Evolutionary conservation across 1,140 invertebrate genomes (phyloP).

Genomic region (Orussus abietinus): DNA sequence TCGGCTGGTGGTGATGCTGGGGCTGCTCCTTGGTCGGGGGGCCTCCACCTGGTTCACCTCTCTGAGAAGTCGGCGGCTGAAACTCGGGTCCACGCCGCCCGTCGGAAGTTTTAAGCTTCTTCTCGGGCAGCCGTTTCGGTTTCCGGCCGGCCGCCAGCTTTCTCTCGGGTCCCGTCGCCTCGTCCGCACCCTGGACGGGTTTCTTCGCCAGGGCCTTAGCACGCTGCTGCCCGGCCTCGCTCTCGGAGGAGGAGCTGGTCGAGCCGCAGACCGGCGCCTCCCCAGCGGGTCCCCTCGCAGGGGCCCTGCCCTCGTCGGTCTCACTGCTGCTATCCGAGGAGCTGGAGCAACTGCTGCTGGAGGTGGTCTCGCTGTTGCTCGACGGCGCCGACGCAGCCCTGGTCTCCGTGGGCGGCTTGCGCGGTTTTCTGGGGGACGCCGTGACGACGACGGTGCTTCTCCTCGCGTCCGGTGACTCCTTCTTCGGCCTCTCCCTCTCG

Average conservation of each 20-base stretch:
- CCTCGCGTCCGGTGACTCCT: slow-evolving; percentile 17
- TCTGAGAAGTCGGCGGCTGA: slow-evolving; percentile 68
- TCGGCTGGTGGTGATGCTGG: slow-evolving; percentile 22
- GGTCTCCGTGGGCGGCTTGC: slow-evolving; percentile 26
- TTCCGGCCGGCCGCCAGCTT: slow-evolving; percentile 50
- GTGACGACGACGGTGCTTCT: slow-evolving; percentile 20
- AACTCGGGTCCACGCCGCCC: slow-evolving; percentile 70
- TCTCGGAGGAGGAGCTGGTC: slow-evolving; percentile 45
- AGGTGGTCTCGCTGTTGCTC: slow-evolving; percentile 32
- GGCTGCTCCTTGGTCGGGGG: slow-evolving; percentile 36
- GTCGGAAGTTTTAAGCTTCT: slow-evolving; percentile 84
- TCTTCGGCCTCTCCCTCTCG: slow-evolving; percentile 18
- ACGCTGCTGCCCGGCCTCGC: slow-evolving; percentile 29
- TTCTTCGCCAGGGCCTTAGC: slow-evolving; percentile 16
- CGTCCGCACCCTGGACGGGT: slow-evolving; percentile 18
- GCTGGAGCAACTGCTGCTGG: slow-evolving; percentile 39
- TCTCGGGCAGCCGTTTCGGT: slow-evolving; percentile 69
- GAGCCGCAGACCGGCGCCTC: slow-evolving; percentile 40
- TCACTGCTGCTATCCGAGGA: slow-evolving; percentile 47
- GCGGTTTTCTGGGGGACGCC: slow-evolving; percentile 30
- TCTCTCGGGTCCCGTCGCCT: slow-evolving; percentile 22
- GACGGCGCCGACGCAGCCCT: slow-evolving; percentile 32
- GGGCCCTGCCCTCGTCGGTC: slow-evolving; percentile 39
- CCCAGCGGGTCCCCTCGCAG: slow-evolving; percentile 7
- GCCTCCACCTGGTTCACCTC: slow-evolving; percentile 67